phyloP scores from a whole-genome alignment of 2,797 vertebrate genomes.

The Emydoidea blandingii region DNA sequence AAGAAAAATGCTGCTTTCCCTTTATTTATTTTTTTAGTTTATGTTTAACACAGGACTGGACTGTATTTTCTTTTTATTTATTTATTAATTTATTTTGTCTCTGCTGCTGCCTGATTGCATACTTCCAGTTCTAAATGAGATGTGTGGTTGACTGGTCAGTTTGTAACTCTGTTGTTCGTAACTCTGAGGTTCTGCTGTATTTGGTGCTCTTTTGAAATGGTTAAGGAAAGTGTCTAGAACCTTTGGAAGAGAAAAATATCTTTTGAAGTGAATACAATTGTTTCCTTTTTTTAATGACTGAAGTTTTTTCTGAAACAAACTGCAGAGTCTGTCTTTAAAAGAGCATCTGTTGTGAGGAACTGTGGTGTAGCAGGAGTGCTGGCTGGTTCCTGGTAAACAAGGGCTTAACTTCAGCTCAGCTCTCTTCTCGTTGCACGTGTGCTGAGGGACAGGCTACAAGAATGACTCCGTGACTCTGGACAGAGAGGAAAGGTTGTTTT shows the following conservation, averaged over 20 bases:
- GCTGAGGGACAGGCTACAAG: neutral
- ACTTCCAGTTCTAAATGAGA: too few species aligned
- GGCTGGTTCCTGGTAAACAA: neutral
- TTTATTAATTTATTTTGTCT: too few species aligned
- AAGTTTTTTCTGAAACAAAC: neutral
- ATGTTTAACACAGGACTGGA: too few species aligned
- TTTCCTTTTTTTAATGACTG: neutral
- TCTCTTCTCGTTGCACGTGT: neutral
- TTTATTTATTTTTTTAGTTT: too few species aligned
- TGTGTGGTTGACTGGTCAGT: too few species aligned
- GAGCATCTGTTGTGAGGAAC: neutral
- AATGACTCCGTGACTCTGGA: neutral
- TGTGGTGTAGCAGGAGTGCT: neutral
- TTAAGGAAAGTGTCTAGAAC: neutral
- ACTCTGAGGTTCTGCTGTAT: neutral
- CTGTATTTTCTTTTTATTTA: too few species aligned
- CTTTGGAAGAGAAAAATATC: neutral
- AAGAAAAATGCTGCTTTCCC: too few species aligned
- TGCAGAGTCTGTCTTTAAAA: neutral
- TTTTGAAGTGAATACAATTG: neutral
- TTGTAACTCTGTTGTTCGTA: too few species aligned
- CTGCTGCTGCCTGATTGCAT: too few species aligned
- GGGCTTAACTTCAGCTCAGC: neutral
- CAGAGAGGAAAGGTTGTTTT: neutral
- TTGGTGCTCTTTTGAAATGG: neutral